Evolutionary conservation across 2,113 vertebrate species (phyloP).

Genomic region (Mesoclemmys tuberculata): DNA sequence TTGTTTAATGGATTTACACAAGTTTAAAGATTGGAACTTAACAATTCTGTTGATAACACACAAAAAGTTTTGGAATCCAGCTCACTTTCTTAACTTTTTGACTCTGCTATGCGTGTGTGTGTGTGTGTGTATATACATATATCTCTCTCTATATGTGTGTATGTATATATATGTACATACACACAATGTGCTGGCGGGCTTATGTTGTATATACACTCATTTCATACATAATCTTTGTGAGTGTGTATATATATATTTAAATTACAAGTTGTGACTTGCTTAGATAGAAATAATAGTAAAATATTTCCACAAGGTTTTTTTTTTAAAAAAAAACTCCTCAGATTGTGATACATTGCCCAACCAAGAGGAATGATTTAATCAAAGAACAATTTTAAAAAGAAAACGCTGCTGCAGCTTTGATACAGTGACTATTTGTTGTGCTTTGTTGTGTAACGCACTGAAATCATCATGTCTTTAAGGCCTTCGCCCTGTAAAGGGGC

Average conservation of each 20-base stretch:
- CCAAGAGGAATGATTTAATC: not conserved
- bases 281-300: not conserved
- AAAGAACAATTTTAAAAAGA: not conserved
- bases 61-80: not conserved
- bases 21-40: not conserved
- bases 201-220: not conserved
- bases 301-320: not conserved
- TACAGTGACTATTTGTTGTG: not conserved
- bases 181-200: no score
- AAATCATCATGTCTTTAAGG: not conserved
- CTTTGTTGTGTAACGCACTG: not conserved
- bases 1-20: slow-evolving; percentile 4
- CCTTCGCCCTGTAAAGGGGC: not conserved
- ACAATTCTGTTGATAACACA: not conserved
- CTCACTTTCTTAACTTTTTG: not conserved
- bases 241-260: not conserved
- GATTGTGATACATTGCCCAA: not conserved
- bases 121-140: not conserved
- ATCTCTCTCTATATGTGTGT: not conserved
- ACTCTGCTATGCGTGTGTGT: not conserved
- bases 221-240: not conserved
- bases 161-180: not conserved
- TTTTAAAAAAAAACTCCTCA: not conserved
- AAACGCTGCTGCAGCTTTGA: not conserved
- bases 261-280: not conserved